A percentile compares a stretch with the other conserved stretches of the same genome.
Evolutionary conservation across 1,140 invertebrate species (phyloP).

Genomic region (Orchestia grillus): DNA sequence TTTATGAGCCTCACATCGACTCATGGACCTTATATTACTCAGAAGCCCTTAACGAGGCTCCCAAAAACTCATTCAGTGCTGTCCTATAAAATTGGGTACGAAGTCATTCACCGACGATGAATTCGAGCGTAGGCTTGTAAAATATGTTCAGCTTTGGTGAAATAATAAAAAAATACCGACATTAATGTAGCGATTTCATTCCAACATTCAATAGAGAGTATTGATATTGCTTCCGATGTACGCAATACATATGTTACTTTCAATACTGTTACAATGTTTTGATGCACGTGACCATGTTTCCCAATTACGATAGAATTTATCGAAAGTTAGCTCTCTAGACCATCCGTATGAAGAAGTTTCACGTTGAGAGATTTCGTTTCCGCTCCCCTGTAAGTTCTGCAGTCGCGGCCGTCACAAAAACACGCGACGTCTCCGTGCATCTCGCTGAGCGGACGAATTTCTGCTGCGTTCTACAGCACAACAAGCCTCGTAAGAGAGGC

Average conservation of each 20-base stretch:
- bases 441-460: background rate
- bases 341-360: background rate
- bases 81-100: too few relatives aligned
- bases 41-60: too few relatives aligned
- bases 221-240: background rate
- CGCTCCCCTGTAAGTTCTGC: background rate
- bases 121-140: background rate
- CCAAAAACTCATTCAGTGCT: too few relatives aligned
- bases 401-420: background rate
- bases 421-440: background rate
- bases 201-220: background rate
- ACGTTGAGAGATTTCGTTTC: background rate
- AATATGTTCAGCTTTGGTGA: background rate
- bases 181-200: background rate
- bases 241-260: background rate
- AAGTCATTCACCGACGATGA: background rate
- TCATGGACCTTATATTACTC: too few relatives aligned
- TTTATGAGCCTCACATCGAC: too few relatives aligned
- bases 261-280: background rate
- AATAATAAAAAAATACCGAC: background rate
- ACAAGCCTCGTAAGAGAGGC: background rate
- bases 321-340: background rate
- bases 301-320: background rate
- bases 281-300: background rate
- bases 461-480: background rate